Base-by-base conservation (phyloP, 1,140 invertebrate genomes). In the Tetramorium parvispinum region DNA sequence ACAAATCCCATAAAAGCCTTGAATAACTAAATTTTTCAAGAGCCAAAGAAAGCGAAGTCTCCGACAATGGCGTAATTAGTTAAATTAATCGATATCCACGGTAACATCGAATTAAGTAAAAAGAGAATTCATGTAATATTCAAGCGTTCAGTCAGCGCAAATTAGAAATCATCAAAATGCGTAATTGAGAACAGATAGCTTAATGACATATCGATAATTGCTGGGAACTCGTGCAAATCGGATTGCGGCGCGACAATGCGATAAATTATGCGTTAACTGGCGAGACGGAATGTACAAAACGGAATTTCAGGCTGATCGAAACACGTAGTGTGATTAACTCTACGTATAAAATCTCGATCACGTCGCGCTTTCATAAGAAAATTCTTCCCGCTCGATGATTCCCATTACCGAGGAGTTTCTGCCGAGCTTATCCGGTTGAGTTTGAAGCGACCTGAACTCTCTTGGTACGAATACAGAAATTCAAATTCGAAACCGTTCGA, bases 401-500 rank as follows among this genome's bases (percentile, higher is more conserved):
- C 79, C 24, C 53, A 73, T 75, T 83, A 51, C 43, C 11, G 68
- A 6, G 5, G 46, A 83, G 71, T 6, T 59, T 75, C 46, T 32
- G 27, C 18, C 40, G 40, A 43, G 77, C 32, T 66, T 70, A 70
- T 81, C 46, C 24, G 46, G 46, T 21, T 55, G 77, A 75, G 18
- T 61, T 83, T 83, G 40, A 83, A 73, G 68, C 53, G 24, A 59
- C 11, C 8, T 18, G 68, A 49, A 83, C 53, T 83, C 11, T 18
- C 24, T 43, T 40, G 32, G 24, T 10, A 71, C 66, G 79, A 71
- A 46, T 82, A 82, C 66, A 73, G 79, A 61, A 61, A 83, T 83
- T 83, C 79, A 83, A 59, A 83, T 83, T 16, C 37, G 21, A 18
- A 53, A 63, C 53, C 46, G 53, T 57, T 46, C 40, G 63, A 63